Evolutionary conservation across 2,113 vertebrate species (phyloP).

Genomic region (Seriola aureovittata): DNA sequence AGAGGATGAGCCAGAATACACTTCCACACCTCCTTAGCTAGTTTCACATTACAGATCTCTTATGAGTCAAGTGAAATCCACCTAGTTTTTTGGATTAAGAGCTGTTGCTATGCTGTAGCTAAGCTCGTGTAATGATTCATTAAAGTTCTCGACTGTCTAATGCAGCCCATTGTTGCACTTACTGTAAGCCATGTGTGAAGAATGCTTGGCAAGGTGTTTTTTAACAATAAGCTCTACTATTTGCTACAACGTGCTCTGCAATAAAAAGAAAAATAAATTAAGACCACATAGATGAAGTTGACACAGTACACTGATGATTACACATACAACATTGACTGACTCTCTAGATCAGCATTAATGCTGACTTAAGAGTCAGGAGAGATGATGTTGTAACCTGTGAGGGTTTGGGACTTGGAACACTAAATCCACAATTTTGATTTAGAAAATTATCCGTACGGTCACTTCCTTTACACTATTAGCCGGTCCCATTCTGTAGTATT

Average conservation of each 20-base stretch:
- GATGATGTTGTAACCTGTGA: neutral
- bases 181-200: constrained; percentile 14
- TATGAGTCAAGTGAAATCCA: constrained; percentile 9
- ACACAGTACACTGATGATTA: neutral
- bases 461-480: too few species aligned
- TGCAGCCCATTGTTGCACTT: constrained; percentile 6
- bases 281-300: neutral
- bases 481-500: neutral
- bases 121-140: neutral
- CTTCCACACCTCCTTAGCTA: constrained; percentile 28
- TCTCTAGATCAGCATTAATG: neutral
- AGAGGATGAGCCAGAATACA: constrained; percentile 22
- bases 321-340: neutral
- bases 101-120: constrained; percentile 13
- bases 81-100: constrained; percentile 28
- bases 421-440: too few species aligned
- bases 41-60: constrained; percentile 15
- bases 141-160: constrained; percentile 25
- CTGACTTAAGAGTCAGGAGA: neutral
- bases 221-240: neutral
- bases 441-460: too few species aligned
- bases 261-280: constrained; percentile 1
- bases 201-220: neutral
- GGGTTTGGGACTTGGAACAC: neutral
- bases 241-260: neutral